Conservation (phyloP, 2,888 invertebrate species). For the Hyposoter dolosus region DNA sequence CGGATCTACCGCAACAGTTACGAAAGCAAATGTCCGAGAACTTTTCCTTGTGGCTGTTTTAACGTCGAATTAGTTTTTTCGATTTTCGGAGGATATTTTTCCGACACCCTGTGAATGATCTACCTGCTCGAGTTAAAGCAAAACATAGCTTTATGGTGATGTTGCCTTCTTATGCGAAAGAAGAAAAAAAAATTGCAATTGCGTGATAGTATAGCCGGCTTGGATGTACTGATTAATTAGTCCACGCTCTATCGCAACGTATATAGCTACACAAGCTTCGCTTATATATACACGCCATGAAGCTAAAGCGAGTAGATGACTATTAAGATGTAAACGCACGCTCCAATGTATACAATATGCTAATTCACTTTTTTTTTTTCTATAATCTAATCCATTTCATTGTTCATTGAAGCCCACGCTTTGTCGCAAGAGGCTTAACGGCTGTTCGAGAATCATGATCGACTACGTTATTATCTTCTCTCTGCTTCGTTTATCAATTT, state of each 20-base stretch:
- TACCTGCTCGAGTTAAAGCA: constrained; percentile 6
- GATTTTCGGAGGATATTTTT: not conserved
- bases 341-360: constrained; percentile 52
- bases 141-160: constrained; percentile 22
- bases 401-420: constrained; percentile 60
- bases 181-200: constrained; percentile 65
- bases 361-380: constrained; percentile 45
- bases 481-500: not conserved
- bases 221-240: constrained; percentile 76
- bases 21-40: not conserved
- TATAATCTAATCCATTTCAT: constrained; percentile 47
- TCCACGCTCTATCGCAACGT: constrained; percentile 59
- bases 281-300: constrained; percentile 29
- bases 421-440: constrained; percentile 35
- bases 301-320: constrained; percentile 53
- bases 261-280: constrained; percentile 11
- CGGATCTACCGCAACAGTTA: not conserved
- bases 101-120: not conserved
- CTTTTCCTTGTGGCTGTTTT: not conserved
- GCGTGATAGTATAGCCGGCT: constrained; percentile 59
- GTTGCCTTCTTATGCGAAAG: constrained; percentile 49
- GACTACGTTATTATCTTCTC: constrained; percentile 13
- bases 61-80: not conserved
- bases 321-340: constrained; percentile 63
- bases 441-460: constrained; percentile 43